Evolutionary conservation across 2,113 vertebrate species (phyloP).

Genomic region (Athene cunicularia): DNA sequence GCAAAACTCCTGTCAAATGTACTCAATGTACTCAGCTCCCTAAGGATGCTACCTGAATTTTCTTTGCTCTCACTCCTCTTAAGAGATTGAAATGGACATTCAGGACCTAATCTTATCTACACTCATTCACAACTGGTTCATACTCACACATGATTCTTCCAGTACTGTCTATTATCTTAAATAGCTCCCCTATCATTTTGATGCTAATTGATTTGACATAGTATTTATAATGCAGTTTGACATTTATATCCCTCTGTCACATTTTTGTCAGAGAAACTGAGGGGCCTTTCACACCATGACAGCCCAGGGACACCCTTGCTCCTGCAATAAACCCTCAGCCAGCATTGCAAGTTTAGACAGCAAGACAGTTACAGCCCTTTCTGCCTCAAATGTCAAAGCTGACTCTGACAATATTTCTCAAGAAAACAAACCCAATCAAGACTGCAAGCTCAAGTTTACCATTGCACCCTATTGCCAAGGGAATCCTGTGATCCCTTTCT

Average conservation of each 20-base stretch:
- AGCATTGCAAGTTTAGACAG: neutral
- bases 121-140: neutral
- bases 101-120: neutral
- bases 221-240: neutral
- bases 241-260: neutral
- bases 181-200: neutral
- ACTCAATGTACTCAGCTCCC: neutral
- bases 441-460: neutral
- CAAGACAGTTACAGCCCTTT: neutral
- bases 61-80: neutral
- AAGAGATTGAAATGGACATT: neutral
- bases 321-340: neutral
- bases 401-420: neutral
- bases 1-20: neutral
- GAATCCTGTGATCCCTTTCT: neutral
- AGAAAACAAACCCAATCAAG: neutral
- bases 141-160: neutral
- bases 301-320: neutral
- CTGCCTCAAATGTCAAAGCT: neutral
- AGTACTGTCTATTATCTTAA: neutral
- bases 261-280: neutral
- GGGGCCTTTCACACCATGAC: neutral
- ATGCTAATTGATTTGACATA: neutral
- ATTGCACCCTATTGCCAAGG: neutral
- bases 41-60: neutral